Conservation (phyloP, 2,113 vertebrate genomes). For the Rhinoderma darwinii region DNA sequence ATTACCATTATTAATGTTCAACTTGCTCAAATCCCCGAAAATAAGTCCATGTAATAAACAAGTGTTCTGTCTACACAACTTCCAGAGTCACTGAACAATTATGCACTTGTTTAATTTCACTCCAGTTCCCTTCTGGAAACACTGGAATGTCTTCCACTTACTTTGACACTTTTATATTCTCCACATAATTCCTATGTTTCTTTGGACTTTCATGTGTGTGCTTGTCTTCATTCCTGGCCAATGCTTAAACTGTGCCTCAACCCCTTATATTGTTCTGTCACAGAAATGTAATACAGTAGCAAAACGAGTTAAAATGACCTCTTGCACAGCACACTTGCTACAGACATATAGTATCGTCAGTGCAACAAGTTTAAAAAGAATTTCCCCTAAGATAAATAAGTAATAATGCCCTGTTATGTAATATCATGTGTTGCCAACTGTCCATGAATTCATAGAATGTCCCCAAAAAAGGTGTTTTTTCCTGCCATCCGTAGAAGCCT, state of each 20-base stretch:
- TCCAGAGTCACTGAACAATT: not conserved
- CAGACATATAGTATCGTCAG: not conserved
- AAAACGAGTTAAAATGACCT: not conserved
- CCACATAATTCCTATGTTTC: slow-evolving; percentile 16
- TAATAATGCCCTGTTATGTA: too few relatives aligned
- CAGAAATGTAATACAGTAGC: slow-evolving; percentile 17
- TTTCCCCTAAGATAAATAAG: too few relatives aligned
- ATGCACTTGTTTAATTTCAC: slow-evolving; percentile 10
- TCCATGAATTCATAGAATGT: too few relatives aligned
- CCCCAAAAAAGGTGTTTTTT: too few relatives aligned
- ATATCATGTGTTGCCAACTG: too few relatives aligned
- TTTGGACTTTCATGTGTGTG: slow-evolving; percentile 27
- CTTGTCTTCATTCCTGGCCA: slow-evolving; percentile 34
- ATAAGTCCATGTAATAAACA: not conserved
- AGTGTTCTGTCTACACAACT: not conserved
- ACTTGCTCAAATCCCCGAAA: too few relatives aligned
- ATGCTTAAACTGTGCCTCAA: not conserved
- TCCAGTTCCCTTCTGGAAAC: not conserved
- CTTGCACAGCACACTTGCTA: not conserved
- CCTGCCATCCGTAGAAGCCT: too few relatives aligned
- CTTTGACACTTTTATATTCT: not conserved
- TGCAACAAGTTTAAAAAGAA: not conserved
- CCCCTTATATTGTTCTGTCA: not conserved
- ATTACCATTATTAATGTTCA: not conserved
- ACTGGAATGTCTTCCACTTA: slow-evolving; percentile 14